Percentiles rank a stretch among this genome's conserved stretches.
Evolutionary conservation across 2,113 vertebrate genomes (phyloP).

Genomic region (Hassar affinis): DNA sequence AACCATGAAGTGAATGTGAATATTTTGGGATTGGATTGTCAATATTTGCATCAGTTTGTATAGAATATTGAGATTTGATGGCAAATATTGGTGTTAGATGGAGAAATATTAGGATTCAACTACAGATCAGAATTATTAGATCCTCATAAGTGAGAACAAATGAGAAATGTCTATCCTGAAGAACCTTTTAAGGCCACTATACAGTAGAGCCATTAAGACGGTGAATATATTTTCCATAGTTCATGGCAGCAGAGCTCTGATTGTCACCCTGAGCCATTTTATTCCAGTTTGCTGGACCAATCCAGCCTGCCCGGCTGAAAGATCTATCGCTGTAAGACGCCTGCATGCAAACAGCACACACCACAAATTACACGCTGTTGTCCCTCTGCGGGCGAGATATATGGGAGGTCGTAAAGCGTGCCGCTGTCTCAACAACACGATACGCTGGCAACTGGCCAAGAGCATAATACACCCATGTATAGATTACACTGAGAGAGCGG

Average conservation of each 20-base stretch:
- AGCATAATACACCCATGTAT: not conserved
- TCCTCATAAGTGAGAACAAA: not conserved
- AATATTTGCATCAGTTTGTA: not conserved
- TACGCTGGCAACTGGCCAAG: not conserved
- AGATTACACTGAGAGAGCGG: not conserved
- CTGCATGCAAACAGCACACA: constrained; percentile 43
- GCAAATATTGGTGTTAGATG: too few relatives aligned
- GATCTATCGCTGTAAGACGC: constrained; percentile 47
- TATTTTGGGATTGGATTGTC: not conserved
- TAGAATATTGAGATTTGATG: not conserved
- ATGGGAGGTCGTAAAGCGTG: constrained; percentile 34
- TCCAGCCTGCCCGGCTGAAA: constrained; percentile 13
- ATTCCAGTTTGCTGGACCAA: constrained; percentile 36
- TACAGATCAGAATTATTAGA: not conserved
- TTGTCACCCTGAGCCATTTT: constrained; percentile 3
- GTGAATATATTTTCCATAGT: not conserved
- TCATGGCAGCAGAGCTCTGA: not conserved
- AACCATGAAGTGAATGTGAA: not conserved
- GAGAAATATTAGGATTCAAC: not conserved
- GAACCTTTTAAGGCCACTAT: not conserved
- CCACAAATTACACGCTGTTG: constrained; percentile 25
- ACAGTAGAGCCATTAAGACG: not conserved
- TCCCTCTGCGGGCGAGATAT: constrained; percentile 26
- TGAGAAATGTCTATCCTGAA: not conserved
- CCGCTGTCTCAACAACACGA: constrained; percentile 1